These are phyloP conservation scores for Leptosomus discolor DNA, from an alignment of 2,113 vertebrate species.

Conservation along the genomic window DNA sequence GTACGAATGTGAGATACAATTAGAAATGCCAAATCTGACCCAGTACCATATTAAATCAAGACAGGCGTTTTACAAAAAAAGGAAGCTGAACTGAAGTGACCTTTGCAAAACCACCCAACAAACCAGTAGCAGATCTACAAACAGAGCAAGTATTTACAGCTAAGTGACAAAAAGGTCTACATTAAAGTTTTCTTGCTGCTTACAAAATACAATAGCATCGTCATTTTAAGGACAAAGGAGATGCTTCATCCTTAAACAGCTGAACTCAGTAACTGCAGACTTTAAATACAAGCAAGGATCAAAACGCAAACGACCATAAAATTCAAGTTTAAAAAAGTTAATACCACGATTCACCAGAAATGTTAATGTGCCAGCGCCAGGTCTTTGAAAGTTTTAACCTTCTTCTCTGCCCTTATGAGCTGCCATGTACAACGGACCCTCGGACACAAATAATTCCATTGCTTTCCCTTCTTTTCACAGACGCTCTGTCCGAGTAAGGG, in stretches of 20 bases:
- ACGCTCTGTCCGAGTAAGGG: neutral
- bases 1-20: neutral
- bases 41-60: neutral
- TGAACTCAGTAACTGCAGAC: neutral
- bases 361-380: neutral
- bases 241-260: neutral
- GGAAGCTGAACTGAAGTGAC: neutral
- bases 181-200: neutral
- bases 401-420: neutral
- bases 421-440: neutral
- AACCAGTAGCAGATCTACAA: neutral
- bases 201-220: neutral
- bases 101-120: neutral
- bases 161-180: neutral
- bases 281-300: neutral
- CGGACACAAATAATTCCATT: neutral
- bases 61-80: neutral
- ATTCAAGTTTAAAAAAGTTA: neutral
- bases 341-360: neutral
- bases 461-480: neutral
- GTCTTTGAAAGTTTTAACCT: neutral
- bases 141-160: neutral
- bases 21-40: neutral
- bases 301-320: neutral
- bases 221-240: neutral